These are phyloP conservation scores for Macrobrachium nipponense DNA, from an alignment of 1,140 invertebrate genomes.

Conservation along the genomic window DNA sequence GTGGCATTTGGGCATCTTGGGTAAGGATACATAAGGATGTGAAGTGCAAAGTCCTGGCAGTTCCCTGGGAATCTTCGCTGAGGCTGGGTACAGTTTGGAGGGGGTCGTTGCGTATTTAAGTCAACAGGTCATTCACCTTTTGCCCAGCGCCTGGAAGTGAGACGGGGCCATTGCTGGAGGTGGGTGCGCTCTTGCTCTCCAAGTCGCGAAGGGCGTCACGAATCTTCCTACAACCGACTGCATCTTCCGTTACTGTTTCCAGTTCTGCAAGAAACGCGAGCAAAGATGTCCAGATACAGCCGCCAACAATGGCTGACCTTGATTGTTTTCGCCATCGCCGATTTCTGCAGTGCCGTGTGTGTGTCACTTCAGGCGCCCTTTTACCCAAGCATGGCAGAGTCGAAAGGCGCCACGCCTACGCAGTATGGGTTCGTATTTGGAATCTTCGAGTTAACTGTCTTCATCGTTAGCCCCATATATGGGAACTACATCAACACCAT, in stretches of 20 bases:
- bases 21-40: too few relatives aligned
- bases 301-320: conserved; percentile 85
- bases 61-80: conserved; percentile 46
- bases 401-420: conserved; percentile 85
- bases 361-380: conserved; percentile 79
- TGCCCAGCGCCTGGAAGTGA: neutral
- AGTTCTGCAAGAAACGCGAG: neutral
- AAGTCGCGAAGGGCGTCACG: neutral
- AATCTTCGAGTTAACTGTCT: conserved; percentile 90
- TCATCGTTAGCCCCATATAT: conserved; percentile 89
- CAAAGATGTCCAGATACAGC: conserved; percentile 73
- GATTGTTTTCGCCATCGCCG: conserved; percentile 84
- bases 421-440: conserved; percentile 94
- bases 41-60: neutral
- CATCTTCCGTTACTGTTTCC: too few relatives aligned
- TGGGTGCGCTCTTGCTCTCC: neutral
- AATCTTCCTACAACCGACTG: neutral
- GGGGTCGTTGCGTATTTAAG: neutral
- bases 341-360: conserved; percentile 89
- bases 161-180: neutral
- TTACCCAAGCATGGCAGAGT: conserved; percentile 77
- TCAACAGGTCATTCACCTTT: conserved; percentile 3
- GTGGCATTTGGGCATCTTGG: too few relatives aligned
- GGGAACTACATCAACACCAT: conserved; percentile 85
- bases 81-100: neutral